Base-by-base conservation (phyloP, 23 tunicate species). In the Botrylloides violaceus region DNA sequence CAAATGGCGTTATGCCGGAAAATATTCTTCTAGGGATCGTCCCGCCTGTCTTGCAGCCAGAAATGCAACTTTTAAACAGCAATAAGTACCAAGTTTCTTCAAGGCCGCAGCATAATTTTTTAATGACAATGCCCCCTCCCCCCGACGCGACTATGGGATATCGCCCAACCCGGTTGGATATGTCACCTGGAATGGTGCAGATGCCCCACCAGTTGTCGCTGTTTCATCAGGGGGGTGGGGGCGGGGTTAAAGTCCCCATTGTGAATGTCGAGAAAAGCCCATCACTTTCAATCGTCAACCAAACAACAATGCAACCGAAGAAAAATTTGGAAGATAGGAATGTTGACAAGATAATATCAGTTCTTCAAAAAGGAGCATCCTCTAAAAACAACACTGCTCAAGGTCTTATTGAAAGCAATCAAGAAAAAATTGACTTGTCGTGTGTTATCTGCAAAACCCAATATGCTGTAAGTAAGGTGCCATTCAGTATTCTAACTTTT, bases 371-470 rank as follows among this genome's bases (percentile, higher is more conserved):
- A 34, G 80, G 88, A 19, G 60, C n/a, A n/a, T n/a, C n/a, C n/a
- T n/a, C n/a, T n/a, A n/a, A n/a, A n/a, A 43, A 43, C 15, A 43
- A 43, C 12, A 15, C 9, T 43, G 53, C 53, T 15, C 53, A 9
- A 15, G 53, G 53, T 9, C 53, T 3, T 31, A 32, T 58, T 7
- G 73, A 22, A n/a, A 72, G 29, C 3, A 37, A 47, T 18, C 61
- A 68, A 35, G 49, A 49, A 2, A 35, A 15, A 20, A 36, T 43
- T n/a, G 77, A 47, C 4, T 74, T 73, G 31, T 65, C 34, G 36
- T 86, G 94, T 37, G 74, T 72, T 57, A 62, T 79, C 2, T 86
- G 94, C 55, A 75, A 79, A 35, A 57, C 73, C 29, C 59, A 56
- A 20, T 86, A 61, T 36, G 56, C 72, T 66, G 92, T 84, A 64